Base-by-base conservation (phyloP, 2,797 vertebrate genomes). In the Sphaeramia orbicularis region DNA sequence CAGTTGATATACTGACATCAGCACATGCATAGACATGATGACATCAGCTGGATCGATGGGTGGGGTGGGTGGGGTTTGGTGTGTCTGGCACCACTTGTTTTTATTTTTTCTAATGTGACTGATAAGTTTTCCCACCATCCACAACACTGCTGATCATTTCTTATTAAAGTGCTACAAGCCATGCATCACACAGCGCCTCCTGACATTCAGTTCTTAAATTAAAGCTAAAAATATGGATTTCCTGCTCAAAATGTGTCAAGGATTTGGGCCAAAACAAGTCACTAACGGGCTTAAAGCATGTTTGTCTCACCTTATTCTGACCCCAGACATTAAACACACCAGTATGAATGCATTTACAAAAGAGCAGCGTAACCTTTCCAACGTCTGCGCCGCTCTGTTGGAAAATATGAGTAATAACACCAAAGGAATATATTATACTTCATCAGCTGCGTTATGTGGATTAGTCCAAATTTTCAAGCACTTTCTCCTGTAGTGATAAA, bases 71-170 rank as follows among this genome's bases (percentile, higher is more conserved):
- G n/a, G n/a, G n/a, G n/a, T n/a, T n/a, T n/a, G n/a, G n/a, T n/a
- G n/a, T n/a, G n/a, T n/a, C n/a, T n/a, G n/a, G n/a, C n/a, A n/a
- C n/a, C n/a, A 36, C 50, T 44, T 5, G 14, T 30, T 48, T 15
- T n/a, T n/a, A n/a, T n/a, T n/a, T n/a, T n/a, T n/a, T n/a, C 19
- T 19, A 43, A 16, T 50, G 21, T 47, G 27, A 65, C 47, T 55
- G 24, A 45, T 4, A 6, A 11, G 13, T 3, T 9, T 30, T 7
- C 10, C 6, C 12, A 13, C 3, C 6, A 9, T 21, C 18, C 10
- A 1, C 30, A 21, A 54, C 10, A 0, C 36, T 24, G 21, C 21
- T 24, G 21, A 11, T 48, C 5, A 7, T 16, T 13, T 49, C 10
- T 24, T n/a, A 55, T 24, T 0, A 1, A 41, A 16, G 19, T 47